Conservation (phyloP, 1,140 invertebrate species). For the Kradibia gibbosae region DNA sequence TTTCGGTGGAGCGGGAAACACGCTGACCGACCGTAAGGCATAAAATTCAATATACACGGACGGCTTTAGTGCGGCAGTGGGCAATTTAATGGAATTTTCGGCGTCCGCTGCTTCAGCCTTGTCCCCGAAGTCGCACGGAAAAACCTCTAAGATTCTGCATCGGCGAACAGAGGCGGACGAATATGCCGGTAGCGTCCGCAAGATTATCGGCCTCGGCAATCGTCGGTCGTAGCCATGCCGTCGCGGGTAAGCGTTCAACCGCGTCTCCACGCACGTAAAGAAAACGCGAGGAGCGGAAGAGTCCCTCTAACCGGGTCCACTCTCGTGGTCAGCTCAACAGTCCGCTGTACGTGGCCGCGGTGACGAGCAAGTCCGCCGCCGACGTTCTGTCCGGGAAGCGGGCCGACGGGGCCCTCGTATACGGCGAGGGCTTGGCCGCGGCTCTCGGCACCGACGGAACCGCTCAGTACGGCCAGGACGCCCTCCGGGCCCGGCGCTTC, state of each 20-base stretch:
- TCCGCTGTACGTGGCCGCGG: constrained; percentile 84
- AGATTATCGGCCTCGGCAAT: no score
- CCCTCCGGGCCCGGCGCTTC: constrained; percentile 62
- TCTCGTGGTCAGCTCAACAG: constrained; percentile 76
- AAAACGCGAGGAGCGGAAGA: not conserved
- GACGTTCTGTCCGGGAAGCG: constrained; percentile 76
- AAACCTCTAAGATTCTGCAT: no score
- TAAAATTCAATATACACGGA: no score
- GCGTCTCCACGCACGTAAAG: not conserved
- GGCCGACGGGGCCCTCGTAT: constrained; percentile 75
- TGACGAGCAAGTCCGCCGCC: constrained; percentile 83
- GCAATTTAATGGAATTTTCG: no score
- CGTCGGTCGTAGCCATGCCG: no score
- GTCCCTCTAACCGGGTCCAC: not conserved
- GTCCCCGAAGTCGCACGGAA: no score
- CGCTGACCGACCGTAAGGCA: no score
- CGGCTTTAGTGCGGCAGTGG: no score
- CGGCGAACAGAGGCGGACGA: no score
- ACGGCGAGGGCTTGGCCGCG: constrained; percentile 86
- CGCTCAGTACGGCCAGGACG: constrained; percentile 68
- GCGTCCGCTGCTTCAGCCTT: no score
- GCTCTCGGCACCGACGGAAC: constrained; percentile 79
- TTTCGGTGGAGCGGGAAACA: no score
- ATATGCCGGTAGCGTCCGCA: no score
- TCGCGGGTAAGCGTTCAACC: not conserved